A percentile compares a stretch with the other conserved stretches of the same genome.
Conservation (phyloP, 2,797 vertebrate genomes). For the Sylvilagus floridanus region DNA sequence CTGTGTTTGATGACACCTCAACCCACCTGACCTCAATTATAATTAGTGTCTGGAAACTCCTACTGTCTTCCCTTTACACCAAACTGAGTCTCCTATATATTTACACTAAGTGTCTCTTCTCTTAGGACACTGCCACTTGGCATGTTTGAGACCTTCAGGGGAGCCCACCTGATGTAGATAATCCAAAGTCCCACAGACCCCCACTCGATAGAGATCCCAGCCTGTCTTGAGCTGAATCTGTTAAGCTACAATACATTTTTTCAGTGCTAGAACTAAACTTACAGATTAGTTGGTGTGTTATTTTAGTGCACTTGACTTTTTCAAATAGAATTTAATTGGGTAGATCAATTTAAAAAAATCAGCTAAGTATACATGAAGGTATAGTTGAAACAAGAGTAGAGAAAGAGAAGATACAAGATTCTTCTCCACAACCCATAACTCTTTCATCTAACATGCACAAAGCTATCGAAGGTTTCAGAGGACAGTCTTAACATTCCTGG, state of each 20-base stretch:
- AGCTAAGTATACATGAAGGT: background rate
- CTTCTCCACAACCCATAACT: rapidly evolving
- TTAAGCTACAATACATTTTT: background rate
- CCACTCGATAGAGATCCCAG: background rate
- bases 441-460: background rate
- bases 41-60: background rate
- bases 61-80: background rate
- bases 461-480: background rate
- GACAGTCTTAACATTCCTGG: background rate
- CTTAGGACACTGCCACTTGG: background rate
- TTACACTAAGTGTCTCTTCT: background rate
- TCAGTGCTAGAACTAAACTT: background rate
- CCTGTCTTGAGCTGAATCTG: background rate
- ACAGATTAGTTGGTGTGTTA: background rate
- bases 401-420: conserved; percentile 1
- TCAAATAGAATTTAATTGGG: background rate
- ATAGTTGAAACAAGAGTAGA: background rate
- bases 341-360: background rate
- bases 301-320: background rate
- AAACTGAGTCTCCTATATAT: background rate
- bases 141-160: background rate
- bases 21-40: background rate
- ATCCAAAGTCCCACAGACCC: background rate
- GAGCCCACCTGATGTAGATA: background rate
- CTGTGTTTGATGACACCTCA: background rate